These are phyloP conservation scores for Melozone crissalis DNA, from an alignment of 2,113 vertebrate species.

Conservation along the genomic window DNA sequence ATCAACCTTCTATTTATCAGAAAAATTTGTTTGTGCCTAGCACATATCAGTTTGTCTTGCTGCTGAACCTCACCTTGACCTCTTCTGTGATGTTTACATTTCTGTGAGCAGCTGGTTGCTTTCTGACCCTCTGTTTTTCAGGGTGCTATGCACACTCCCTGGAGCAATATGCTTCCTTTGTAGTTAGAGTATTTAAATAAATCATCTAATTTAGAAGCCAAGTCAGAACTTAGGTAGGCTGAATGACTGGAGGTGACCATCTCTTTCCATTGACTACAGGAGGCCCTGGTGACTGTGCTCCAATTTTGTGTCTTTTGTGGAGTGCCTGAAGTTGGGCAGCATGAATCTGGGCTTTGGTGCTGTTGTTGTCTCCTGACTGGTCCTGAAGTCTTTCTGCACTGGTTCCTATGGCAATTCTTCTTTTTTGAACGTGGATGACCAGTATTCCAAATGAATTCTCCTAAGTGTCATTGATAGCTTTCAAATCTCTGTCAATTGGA, in stretches of 20 bases:
- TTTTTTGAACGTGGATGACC: neutral
- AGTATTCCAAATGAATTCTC: neutral
- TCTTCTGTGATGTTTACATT: neutral
- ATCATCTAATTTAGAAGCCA: neutral
- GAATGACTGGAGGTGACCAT: neutral
- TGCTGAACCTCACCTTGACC: slow-evolving; percentile 6
- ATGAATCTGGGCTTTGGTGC: neutral
- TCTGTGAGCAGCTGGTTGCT: neutral
- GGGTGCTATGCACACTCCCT: neutral
- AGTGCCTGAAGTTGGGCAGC: neutral
- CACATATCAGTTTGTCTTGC: neutral
- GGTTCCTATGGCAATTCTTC: neutral
- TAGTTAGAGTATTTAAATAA: slow-evolving; percentile 11
- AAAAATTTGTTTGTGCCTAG: neutral
- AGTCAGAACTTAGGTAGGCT: slow-evolving; percentile 9
- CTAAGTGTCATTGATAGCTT: neutral
- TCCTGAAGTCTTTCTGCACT: neutral
- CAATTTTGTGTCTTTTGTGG: neutral
- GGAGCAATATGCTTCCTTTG: neutral
- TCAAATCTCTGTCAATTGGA: neutral
- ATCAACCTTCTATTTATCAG: neutral
- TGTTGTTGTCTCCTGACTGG: neutral
- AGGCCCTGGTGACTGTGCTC: neutral
- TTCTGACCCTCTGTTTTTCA: slow-evolving; percentile 3
- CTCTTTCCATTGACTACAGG: neutral